Conservation (phyloP, 2,113 vertebrate genomes). For the Murina feae region DNA sequence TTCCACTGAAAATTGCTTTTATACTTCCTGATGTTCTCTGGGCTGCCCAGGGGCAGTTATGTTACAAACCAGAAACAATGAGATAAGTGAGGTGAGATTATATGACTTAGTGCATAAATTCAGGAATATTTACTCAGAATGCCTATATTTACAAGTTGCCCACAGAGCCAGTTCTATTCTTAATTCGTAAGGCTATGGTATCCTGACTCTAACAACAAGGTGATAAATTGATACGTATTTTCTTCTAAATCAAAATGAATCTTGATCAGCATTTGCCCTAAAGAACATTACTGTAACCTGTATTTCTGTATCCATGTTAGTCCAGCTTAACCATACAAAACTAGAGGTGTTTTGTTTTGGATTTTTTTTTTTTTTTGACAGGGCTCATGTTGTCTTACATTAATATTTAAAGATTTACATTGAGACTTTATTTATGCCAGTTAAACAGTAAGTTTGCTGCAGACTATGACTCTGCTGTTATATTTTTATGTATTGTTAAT, state of each 20-base stretch:
- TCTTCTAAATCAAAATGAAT: background rate
- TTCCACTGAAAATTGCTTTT: conserved; percentile 45
- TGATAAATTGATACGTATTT: background rate
- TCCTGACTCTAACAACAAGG: background rate
- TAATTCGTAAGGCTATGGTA: background rate
- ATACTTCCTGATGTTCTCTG: conserved; percentile 20
- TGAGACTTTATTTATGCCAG: background rate
- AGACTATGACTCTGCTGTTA: background rate
- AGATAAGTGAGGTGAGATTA: background rate
- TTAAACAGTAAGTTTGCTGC: background rate
- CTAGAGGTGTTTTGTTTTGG: background rate
- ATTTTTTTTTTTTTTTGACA: background rate
- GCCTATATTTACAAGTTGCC: background rate
- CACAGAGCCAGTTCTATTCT: background rate
- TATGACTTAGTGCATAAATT: background rate
- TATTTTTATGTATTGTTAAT: background rate
- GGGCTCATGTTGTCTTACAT: background rate
- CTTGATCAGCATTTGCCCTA: background rate
- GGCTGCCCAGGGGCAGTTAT: background rate
- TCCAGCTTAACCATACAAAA: background rate
- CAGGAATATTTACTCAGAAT: background rate
- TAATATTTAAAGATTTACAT: background rate
- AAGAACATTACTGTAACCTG: background rate
- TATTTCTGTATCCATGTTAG: background rate
- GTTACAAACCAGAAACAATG: background rate